Conservation (phyloP, 2,113 vertebrate genomes). For the Channa argus region DNA sequence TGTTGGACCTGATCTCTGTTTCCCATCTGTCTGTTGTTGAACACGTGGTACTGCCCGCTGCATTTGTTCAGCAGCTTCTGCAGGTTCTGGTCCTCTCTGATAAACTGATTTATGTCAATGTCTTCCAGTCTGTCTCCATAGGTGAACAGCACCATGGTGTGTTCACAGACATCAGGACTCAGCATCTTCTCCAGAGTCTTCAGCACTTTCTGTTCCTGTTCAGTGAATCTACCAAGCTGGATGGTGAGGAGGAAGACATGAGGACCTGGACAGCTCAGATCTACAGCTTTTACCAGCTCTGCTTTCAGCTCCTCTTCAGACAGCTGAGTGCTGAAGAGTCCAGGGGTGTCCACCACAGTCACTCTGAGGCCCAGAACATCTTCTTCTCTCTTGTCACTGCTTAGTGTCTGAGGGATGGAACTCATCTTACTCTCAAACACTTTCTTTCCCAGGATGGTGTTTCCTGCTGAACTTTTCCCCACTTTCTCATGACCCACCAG, state of each 20-base stretch:
- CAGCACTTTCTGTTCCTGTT: constrained; percentile 15
- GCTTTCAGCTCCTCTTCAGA: neutral
- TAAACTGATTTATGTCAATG: neutral
- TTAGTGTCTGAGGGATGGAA: constrained; percentile 9
- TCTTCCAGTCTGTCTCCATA: constrained; percentile 28
- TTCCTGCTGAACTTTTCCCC: constrained; percentile 36
- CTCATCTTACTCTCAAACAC: constrained; percentile 1
- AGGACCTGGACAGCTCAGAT: constrained; percentile 24
- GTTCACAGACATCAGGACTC: neutral
- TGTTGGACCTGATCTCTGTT: constrained; percentile 10
- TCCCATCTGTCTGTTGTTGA: constrained; percentile 13
- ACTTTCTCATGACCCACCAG: constrained; percentile 41
- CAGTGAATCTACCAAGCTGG: constrained; percentile 27
- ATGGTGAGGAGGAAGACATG: constrained; percentile 26
- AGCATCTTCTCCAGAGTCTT: neutral
- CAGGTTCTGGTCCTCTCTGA: neutral
- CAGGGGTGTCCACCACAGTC: constrained; percentile 16
- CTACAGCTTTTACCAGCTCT: neutral
- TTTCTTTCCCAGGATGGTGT: constrained; percentile 27
- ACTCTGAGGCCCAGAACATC: neutral
- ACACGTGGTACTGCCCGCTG: constrained; percentile 8
- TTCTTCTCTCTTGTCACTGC: neutral
- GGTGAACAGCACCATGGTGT: constrained; percentile 30
- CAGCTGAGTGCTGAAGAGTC: constrained; percentile 14
- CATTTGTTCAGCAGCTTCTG: constrained; percentile 1